Evolutionary conservation across 1,140 invertebrate species (phyloP).

Genomic region (Atta colombica): DNA sequence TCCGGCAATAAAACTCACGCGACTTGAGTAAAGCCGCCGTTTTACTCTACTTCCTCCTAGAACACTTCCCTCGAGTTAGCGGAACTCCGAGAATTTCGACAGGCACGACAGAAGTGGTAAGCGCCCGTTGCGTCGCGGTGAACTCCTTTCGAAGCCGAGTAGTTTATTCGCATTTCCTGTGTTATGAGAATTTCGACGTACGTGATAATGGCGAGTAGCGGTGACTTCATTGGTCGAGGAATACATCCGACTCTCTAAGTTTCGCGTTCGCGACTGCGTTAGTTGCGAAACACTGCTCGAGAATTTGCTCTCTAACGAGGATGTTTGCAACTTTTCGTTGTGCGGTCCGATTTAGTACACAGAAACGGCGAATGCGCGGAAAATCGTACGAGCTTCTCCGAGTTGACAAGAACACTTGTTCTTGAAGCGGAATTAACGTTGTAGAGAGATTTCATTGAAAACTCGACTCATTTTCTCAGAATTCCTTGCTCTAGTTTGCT

Average conservation of each 20-base stretch:
- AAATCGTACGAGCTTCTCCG: constrained; percentile 8
- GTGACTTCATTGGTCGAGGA: constrained; percentile 11
- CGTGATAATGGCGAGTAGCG: constrained; percentile 41
- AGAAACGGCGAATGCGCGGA: background rate
- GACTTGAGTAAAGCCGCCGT: constrained; percentile 35
- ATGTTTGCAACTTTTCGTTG: constrained; percentile 47
- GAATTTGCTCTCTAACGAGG: constrained; percentile 24
- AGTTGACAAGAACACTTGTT: background rate
- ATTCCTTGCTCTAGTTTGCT: background rate
- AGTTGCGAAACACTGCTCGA: constrained; percentile 17
- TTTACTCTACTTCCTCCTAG: constrained; percentile 34
- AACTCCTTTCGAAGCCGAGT: constrained; percentile 42
- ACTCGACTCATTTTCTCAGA: background rate
- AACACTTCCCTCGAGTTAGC: constrained; percentile 51
- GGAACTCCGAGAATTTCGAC: constrained; percentile 46
- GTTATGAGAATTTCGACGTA: constrained; percentile 47
- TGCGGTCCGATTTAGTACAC: no score
- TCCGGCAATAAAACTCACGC: constrained; percentile 52
- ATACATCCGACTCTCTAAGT: constrained; percentile 26
- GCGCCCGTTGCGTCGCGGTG: constrained; percentile 17
- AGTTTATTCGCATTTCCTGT: constrained; percentile 43
- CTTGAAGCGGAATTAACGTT: constrained; percentile 33
- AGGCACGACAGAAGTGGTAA: constrained; percentile 35
- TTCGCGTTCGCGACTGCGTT: constrained; percentile 1
- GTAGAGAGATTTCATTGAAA: constrained; percentile 19